These are phyloP conservation scores for Trinectes maculatus DNA, from an alignment of 2,113 vertebrate species.

Conservation along the genomic window DNA sequence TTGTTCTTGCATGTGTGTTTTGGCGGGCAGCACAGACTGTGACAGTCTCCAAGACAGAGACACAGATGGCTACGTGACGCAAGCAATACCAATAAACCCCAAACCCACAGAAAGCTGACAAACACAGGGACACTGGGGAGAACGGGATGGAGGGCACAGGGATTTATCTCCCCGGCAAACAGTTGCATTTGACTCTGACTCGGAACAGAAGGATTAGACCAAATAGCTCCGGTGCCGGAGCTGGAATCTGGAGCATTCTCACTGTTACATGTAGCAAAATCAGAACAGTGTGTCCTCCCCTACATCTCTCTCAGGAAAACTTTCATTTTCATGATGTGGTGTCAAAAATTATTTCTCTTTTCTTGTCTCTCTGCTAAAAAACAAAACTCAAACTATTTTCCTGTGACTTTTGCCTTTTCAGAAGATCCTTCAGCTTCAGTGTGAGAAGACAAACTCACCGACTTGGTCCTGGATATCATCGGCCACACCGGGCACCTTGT, in stretches of 20 bases:
- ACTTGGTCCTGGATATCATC: conserved; percentile 99
- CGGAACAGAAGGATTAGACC: conserved; percentile 65
- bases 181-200: conserved; percentile 58
- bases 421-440: background rate
- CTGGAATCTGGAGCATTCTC: conserved; percentile 51
- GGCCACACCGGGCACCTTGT: conserved; percentile 94
- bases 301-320: background rate
- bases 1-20: conserved; percentile 24
- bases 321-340: background rate
- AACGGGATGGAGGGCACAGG: background rate
- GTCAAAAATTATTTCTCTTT: background rate
- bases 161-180: conserved; percentile 61
- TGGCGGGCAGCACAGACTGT: conserved; percentile 44
- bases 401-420: too few species aligned
- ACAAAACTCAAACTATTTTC: too few species aligned
- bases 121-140: conserved; percentile 8
- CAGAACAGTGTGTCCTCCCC: conserved; percentile 18
- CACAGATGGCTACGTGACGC: conserved; percentile 79
- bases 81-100: conserved; percentile 62
- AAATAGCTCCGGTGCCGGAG: conserved; percentile 38
- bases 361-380: background rate
- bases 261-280: conserved; percentile 24
- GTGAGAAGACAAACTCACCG: conserved; percentile 81
- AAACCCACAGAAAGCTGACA: conserved; percentile 50
- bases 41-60: conserved; percentile 57